Conservation (phyloP, 2,113 vertebrate species). For the Phodopus roborovskii region DNA sequence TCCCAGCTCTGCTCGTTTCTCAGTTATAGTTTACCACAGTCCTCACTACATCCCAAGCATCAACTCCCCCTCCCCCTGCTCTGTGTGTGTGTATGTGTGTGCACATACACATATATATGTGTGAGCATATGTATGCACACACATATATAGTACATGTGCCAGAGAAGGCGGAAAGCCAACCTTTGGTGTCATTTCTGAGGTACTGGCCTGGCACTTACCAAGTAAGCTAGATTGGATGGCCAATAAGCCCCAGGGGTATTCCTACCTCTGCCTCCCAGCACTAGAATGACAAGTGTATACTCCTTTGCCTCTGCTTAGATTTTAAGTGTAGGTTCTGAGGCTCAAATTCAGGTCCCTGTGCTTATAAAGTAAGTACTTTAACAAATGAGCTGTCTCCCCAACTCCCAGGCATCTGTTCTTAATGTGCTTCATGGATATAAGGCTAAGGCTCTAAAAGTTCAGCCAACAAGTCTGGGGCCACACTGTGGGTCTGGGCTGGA, state of each 20-base stretch:
- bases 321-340: not conserved
- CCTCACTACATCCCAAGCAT: not conserved
- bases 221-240: not conserved
- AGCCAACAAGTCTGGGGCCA: not conserved
- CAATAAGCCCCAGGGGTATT: not conserved
- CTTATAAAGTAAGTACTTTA: not conserved
- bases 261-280: not conserved
- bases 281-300: not conserved
- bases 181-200: not conserved
- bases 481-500: not conserved
- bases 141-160: not conserved
- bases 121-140: not conserved
- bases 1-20: not conserved
- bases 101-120: too few relatives aligned
- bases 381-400: not conserved
- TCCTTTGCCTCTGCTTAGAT: not conserved
- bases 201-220: not conserved
- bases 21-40: not conserved
- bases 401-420: not conserved
- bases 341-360: rapidly evolving
- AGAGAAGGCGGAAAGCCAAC: not conserved
- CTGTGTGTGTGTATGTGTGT: too few relatives aligned
- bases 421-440: rapidly evolving
- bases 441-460: not conserved
- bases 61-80: not conserved